Conservation (phyloP, 2,888 invertebrate species). For the Drosophila histrio region DNA sequence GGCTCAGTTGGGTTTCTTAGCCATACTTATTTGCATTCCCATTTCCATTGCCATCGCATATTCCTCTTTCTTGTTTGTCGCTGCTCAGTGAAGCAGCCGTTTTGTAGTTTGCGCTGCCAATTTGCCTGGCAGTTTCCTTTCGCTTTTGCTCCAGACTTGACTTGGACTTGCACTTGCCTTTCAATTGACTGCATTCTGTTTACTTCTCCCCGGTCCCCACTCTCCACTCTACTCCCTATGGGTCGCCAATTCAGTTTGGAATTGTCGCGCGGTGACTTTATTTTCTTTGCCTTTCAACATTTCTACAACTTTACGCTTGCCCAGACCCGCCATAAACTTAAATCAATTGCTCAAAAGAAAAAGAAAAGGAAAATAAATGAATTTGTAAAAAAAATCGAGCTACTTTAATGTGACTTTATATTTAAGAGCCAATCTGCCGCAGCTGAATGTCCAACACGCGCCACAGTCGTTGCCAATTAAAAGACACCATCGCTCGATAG, state of each 20-base stretch:
- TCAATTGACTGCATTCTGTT: conserved; percentile 68
- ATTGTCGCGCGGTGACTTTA: conserved; percentile 45
- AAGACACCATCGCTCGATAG: conserved; percentile 6
- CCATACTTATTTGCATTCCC: conserved; percentile 46
- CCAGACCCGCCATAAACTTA: conserved; percentile 52
- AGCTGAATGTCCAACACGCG: conserved; percentile 49
- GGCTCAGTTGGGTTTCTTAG: neutral
- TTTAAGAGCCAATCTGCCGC: conserved; percentile 21
- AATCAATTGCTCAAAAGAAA: conserved; percentile 46
- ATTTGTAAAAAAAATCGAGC: conserved; percentile 12
- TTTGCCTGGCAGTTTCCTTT: conserved; percentile 63
- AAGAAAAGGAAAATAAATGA: conserved; percentile 1
- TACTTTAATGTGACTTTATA: conserved; percentile 33
- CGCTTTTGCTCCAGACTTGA: conserved; percentile 47
- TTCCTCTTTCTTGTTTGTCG: conserved; percentile 53
- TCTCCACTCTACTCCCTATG: neutral
- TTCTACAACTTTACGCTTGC: conserved; percentile 59
- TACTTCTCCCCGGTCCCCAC: conserved; percentile 1
- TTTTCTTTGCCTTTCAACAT: conserved; percentile 43
- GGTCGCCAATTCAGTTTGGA: conserved; percentile 23
- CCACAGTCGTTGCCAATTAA: conserved; percentile 52
- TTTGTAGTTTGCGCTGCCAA: conserved; percentile 75
- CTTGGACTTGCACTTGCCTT: conserved; percentile 52
- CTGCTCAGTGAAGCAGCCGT: conserved; percentile 66
- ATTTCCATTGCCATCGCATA: conserved; percentile 3